Conservation (phyloP, 2,113 vertebrate species). For the Beaufortia kweichowensis region DNA sequence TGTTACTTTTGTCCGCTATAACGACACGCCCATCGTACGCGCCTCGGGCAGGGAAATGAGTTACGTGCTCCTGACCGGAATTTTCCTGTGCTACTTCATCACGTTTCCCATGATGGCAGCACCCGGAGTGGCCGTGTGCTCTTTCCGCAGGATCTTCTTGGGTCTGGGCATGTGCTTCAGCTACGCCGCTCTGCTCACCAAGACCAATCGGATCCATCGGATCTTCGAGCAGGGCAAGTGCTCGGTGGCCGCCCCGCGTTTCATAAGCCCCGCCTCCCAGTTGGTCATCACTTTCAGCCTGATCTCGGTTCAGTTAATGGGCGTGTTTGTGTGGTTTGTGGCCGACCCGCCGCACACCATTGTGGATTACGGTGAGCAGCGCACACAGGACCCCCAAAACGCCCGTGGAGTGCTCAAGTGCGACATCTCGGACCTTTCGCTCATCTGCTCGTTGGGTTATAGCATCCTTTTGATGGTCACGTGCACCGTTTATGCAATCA, state of each 20-base stretch:
- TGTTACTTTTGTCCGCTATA: slow-evolving; percentile 86
- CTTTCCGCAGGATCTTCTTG: slow-evolving; percentile 88
- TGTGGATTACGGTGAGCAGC: slow-evolving; percentile 93
- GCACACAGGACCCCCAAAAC: slow-evolving; percentile 85
- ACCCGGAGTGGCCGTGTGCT: slow-evolving; percentile 86
- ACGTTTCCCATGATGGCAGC: slow-evolving; percentile 96
- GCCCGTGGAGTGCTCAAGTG: slow-evolving; percentile 94
- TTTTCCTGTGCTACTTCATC: slow-evolving; percentile 92
- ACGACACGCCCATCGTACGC: slow-evolving; percentile 91
- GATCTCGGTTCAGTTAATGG: slow-evolving; percentile 91
- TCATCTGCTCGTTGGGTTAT: slow-evolving; percentile 97
- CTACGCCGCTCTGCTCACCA: slow-evolving; percentile 92
- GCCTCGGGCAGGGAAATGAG: slow-evolving; percentile 94
- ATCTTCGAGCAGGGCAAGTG: slow-evolving; percentile 96
- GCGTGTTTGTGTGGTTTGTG: slow-evolving; percentile 89
- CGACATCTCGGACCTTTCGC: slow-evolving; percentile 95
- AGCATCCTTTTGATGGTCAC: slow-evolving; percentile 98
- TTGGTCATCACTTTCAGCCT: slow-evolving; percentile 92
- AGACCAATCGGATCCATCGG: slow-evolving; percentile 97
- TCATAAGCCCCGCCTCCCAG: slow-evolving; percentile 95
- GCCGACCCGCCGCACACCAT: slow-evolving; percentile 89
- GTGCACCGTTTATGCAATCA: slow-evolving; percentile 98
- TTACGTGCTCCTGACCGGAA: slow-evolving; percentile 92
- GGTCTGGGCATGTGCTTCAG: slow-evolving; percentile 98
- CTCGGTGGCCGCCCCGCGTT: slow-evolving; percentile 89